Conservation (phyloP, 2,797 vertebrate genomes). For the Carduelis carduelis region DNA sequence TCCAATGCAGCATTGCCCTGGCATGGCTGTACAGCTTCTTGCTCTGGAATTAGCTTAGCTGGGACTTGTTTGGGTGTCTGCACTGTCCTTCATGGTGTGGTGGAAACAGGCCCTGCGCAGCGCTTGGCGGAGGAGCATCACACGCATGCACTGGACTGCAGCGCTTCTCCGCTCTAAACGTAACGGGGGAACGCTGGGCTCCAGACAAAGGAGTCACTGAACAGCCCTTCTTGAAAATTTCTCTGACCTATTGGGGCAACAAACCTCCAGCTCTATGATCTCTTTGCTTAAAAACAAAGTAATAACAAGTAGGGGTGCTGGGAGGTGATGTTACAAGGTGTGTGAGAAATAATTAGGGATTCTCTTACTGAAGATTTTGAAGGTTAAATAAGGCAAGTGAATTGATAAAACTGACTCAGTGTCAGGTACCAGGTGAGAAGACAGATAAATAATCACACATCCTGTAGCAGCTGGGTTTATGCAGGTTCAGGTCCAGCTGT, state of each 20-base stretch:
- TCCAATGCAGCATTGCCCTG: conserved; percentile 12
- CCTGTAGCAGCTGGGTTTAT: not conserved
- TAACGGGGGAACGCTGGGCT: not conserved
- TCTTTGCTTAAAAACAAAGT: not conserved
- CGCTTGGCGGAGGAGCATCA: not conserved
- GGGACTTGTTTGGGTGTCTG: not conserved
- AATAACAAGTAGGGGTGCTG: not conserved
- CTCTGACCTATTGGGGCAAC: not conserved
- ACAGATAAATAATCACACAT: not conserved
- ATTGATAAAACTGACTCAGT: not conserved
- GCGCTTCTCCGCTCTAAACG: not conserved
- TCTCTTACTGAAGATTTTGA: not conserved
- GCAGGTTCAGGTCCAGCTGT: not conserved
- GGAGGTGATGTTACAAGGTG: not conserved
- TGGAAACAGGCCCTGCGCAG: not conserved
- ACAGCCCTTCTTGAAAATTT: not conserved
- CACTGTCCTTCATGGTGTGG: conserved; percentile 29
- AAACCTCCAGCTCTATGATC: not conserved
- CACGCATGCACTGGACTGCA: not conserved
- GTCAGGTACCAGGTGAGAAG: not conserved
- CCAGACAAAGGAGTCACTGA: not conserved
- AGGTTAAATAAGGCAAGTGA: not conserved
- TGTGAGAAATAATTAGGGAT: not conserved
- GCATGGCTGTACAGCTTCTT: not conserved
- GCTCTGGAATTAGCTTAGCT: not conserved